Evolutionary conservation across 2,113 vertebrate genomes (phyloP).

Genomic region (Melanerpes aurifrons): DNA sequence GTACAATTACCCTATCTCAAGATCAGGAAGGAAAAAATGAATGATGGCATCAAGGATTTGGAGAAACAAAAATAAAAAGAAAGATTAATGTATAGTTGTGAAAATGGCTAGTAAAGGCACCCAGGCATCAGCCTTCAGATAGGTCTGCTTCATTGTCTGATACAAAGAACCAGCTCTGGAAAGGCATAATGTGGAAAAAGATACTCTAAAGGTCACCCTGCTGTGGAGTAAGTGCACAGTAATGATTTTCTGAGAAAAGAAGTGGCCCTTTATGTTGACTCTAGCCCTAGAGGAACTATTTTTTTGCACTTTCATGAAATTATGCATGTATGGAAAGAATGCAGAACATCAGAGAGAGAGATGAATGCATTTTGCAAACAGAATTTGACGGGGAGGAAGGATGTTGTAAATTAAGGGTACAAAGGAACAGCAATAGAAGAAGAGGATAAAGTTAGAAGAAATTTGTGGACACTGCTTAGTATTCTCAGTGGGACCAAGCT

Average conservation of each 20-base stretch:
- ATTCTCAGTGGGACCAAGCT: not conserved
- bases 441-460: not conserved
- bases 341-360: not conserved
- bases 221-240: not conserved
- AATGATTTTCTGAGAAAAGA: not conserved
- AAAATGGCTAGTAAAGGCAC: not conserved
- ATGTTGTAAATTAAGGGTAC: not conserved
- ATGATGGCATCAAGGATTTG: not conserved
- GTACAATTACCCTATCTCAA: not conserved
- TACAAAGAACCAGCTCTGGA: not conserved
- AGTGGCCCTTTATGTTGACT: no score
- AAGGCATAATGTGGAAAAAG: not conserved
- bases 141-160: not conserved
- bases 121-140: no score
- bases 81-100: not conserved
- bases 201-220: not conserved
- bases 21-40: not conserved
- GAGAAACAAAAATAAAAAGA: not conserved
- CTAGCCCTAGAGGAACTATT: no score
- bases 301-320: not conserved
- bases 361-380: not conserved
- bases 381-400: not conserved
- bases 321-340: not conserved
- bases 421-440: not conserved
- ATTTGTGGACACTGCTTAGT: not conserved